Percentiles rank a stretch among this genome's conserved stretches.
Evolutionary conservation across 1,140 invertebrate species (phyloP).

Genomic region (Sminthurides bifidus): DNA sequence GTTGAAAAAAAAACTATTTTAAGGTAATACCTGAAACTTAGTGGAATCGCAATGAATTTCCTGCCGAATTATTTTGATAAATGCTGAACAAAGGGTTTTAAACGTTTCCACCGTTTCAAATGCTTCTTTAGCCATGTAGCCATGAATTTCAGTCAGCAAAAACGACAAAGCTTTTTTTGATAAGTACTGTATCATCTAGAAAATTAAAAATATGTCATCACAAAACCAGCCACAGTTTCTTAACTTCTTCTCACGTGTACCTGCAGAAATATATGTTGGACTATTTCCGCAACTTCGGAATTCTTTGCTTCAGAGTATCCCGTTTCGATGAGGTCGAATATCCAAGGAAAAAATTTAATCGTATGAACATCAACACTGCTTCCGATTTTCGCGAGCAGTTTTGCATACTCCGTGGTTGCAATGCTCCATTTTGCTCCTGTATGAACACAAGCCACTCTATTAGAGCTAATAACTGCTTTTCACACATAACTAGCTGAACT

Average conservation of each 20-base stretch:
- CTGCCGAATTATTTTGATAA: background rate
- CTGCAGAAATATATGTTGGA: slow-evolving; percentile 10
- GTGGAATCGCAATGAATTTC: background rate
- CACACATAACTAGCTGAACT: background rate
- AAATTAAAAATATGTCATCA: slow-evolving; percentile 3
- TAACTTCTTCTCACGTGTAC: slow-evolving; percentile 4
- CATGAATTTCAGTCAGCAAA: slow-evolving; percentile 6
- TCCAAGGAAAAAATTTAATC: slow-evolving; percentile 11
- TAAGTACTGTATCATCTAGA: slow-evolving; percentile 3
- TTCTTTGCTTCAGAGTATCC: background rate
- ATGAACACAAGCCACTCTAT: slow-evolving; percentile 7
- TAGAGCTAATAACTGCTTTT: background rate
- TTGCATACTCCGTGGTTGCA: slow-evolving; percentile 9
- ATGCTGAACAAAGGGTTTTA: background rate
- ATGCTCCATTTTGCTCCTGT: slow-evolving; percentile 17
- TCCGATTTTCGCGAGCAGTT: slow-evolving; percentile 15
- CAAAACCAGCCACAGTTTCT: background rate
- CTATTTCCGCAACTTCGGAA: background rate
- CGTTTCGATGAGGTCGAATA: slow-evolving; percentile 13
- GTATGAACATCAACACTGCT: slow-evolving; percentile 10
- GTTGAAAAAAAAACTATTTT: background rate
- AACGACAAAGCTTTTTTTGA: background rate
- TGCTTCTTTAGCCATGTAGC: background rate
- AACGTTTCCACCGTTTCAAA: background rate
- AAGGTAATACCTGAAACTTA: background rate